Base-by-base conservation (phyloP, 2,113 vertebrate species). In the Campylomormyrus tamandua region DNA sequence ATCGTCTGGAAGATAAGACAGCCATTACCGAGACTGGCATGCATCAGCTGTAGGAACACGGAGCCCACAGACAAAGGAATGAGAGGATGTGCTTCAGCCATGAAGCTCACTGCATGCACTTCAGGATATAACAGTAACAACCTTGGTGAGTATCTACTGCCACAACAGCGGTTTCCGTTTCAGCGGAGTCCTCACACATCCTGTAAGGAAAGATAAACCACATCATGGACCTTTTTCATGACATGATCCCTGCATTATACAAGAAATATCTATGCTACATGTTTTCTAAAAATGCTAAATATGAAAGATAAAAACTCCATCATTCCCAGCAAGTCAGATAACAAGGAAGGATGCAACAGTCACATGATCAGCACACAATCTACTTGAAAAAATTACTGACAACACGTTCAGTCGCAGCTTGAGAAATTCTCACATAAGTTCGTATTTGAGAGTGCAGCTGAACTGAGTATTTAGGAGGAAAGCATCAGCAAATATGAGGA, bases 111-210 rank as follows among this genome's bases (percentile, higher is more conserved):
- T 46, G 27, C 85, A 87, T 52, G 50, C 11, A 58, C 77, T 83
- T 84, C 45, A 45, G 83, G 8, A 21, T 46, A 48, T 10, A 84
- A 45, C 9, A 48, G 45, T 46, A 84, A 84, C 7, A 42, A 93
- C 94, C 94, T 0, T 96, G 96, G 91, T 97, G 96, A 0, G 97
- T 96, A 93, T 98, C 97, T n/a, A 98, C 96, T 5, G 97, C 96
- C 93, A 97, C 94, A 49, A 98, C 96, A n/a, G 97, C 96, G 0
- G 96, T 93, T 0, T 95, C 96, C 70, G 96, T 96, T 90, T 97
- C 97, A 0, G 96, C 94, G 91, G 93, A 95, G 77, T 96, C 95
- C 91, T 96, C 96, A 90, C 97, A 97, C 93, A 95, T 93, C 96
- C 97, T 98, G 95, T 92, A 94, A 95, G 90, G 94, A 96, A 93